These are phyloP conservation scores for Opisthocomus hoazin DNA, from an alignment of 2,113 vertebrate genomes.

Conservation along the genomic window DNA sequence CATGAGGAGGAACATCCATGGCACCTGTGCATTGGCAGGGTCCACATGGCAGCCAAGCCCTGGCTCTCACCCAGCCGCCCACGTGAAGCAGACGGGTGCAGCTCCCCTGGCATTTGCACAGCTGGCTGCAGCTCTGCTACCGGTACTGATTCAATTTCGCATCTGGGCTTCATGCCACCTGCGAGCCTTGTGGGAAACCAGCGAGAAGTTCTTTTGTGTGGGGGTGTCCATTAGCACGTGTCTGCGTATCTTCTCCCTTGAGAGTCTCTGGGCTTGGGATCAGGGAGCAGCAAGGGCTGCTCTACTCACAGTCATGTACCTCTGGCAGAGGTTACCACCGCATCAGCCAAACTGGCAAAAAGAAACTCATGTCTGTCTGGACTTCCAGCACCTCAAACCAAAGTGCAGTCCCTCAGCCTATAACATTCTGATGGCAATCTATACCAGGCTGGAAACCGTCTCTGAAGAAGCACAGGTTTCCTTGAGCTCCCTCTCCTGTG, in stretches of 20 bases:
- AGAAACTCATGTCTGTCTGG: neutral
- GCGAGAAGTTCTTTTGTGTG: fast-evolving
- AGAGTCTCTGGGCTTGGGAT: neutral
- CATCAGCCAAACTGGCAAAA: neutral
- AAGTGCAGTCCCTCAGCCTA: neutral
- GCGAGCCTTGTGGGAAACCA: fast-evolving
- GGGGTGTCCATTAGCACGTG: neutral
- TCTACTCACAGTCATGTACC: neutral
- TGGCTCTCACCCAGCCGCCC: neutral
- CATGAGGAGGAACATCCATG: neutral
- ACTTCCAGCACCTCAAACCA: neutral
- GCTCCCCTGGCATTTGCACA: neutral
- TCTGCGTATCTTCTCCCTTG: fast-evolving
- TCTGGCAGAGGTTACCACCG: neutral
- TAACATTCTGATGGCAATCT: neutral
- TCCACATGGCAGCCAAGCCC: neutral
- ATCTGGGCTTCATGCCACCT: neutral
- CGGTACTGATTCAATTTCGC: neutral
- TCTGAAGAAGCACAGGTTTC: neutral
- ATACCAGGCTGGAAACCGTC: neutral
- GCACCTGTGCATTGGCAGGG: neutral
- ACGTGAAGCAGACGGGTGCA: neutral
- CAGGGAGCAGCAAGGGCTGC: neutral
- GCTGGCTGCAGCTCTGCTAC: neutral
- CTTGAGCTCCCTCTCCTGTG: neutral